These are phyloP conservation scores for Drosophila prosaltans DNA, from an alignment of 1,140 invertebrate genomes.

Conservation along the genomic window DNA sequence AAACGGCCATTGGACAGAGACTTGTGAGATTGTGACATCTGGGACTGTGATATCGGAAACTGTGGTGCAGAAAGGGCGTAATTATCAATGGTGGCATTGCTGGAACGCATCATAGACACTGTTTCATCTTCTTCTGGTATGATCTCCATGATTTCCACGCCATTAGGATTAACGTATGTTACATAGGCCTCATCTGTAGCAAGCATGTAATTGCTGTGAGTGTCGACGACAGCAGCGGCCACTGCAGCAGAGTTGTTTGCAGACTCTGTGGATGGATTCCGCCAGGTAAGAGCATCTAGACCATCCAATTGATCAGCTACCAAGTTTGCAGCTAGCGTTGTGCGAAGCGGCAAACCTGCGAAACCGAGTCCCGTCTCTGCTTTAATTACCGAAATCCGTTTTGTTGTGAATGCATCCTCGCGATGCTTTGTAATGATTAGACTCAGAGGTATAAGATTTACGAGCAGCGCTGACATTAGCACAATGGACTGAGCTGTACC, in stretches of 20 bases:
- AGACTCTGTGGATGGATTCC: slow-evolving; percentile 51
- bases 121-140: slow-evolving; percentile 82
- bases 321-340: slow-evolving; percentile 56
- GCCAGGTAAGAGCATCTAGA: slow-evolving; percentile 65
- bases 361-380: slow-evolving; percentile 64
- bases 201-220: slow-evolving; percentile 76
- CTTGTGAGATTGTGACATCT: slow-evolving; percentile 50
- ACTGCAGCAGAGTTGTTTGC: slow-evolving; percentile 38
- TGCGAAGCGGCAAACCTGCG: slow-evolving; percentile 50
- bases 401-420: slow-evolving; percentile 75
- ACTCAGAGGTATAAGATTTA: slow-evolving; percentile 78
- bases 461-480: slow-evolving; percentile 75
- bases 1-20: slow-evolving; percentile 68
- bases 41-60: slow-evolving; percentile 26
- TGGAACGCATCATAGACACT: slow-evolving; percentile 75
- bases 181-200: slow-evolving; percentile 79
- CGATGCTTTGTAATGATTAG: slow-evolving; percentile 80
- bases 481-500: slow-evolving; percentile 78
- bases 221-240: slow-evolving; percentile 68
- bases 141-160: slow-evolving; percentile 82
- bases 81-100: slow-evolving; percentile 78
- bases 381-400: slow-evolving; percentile 78
- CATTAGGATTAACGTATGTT: slow-evolving; percentile 81
- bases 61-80: slow-evolving; percentile 67
- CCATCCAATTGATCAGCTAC: slow-evolving; percentile 78